phyloP scores from a whole-genome alignment of 2,888 invertebrate genomes.

The Enchytraeus crypticus region DNA sequence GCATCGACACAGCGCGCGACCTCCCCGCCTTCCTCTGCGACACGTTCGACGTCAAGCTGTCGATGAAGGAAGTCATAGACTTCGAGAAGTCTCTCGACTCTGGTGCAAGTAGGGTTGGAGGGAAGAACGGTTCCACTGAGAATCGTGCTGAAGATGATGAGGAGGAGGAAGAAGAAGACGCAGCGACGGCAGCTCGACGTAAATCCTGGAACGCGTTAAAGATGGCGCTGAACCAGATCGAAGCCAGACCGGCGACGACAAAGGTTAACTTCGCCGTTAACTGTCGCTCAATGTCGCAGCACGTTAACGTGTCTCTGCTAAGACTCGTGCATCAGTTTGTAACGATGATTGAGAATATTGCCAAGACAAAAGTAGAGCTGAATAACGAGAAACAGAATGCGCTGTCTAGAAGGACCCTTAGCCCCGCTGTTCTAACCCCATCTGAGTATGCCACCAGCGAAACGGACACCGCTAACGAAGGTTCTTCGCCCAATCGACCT shows the following conservation, averaged over 20 bases:
- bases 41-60: conserved; percentile 77
- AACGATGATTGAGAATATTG: conserved; percentile 94
- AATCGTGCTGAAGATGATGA: not conserved
- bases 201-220: conserved; percentile 23
- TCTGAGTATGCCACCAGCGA: not conserved
- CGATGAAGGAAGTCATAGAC: conserved; percentile 79
- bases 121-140: not conserved
- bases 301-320: conserved; percentile 90
- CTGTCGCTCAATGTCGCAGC: conserved; percentile 78
- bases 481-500: too few relatives aligned
- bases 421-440: conserved; percentile 1
- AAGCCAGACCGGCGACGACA: conserved; percentile 63
- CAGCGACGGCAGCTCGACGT: not conserved
- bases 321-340: conserved; percentile 87
- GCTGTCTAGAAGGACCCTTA: not conserved
- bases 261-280: conserved; percentile 81
- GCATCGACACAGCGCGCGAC: conserved; percentile 60
- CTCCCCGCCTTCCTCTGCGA: conserved; percentile 86
- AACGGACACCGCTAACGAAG: not conserved
- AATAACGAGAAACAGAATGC: not conserved
- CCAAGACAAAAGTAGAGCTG: conserved; percentile 85
- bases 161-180: not conserved
- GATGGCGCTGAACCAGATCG: conserved; percentile 44
- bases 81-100: conserved; percentile 52
- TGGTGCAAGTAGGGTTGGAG: not conserved